Evolutionary conservation across 2,113 vertebrate genomes (phyloP).

Genomic region (Tachuris rubrigastra): DNA sequence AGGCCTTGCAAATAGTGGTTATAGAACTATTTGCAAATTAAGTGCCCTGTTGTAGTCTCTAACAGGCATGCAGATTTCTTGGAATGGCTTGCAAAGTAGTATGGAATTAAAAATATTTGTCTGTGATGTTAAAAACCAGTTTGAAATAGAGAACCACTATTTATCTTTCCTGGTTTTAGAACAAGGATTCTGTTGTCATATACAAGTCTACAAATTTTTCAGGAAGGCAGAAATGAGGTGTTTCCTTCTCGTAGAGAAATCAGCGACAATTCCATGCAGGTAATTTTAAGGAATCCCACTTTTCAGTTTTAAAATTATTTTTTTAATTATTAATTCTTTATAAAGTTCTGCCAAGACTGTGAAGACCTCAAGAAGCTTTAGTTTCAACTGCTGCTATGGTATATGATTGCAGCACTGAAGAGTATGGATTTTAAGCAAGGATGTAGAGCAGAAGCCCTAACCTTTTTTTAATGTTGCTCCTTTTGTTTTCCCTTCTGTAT

Average conservation of each 20-base stretch:
- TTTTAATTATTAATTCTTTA: background rate
- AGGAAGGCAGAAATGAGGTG: background rate
- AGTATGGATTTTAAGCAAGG: background rate
- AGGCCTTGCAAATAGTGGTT: background rate
- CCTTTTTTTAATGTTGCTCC: accelerated
- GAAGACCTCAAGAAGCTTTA: background rate
- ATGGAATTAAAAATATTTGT: background rate
- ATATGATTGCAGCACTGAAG: background rate
- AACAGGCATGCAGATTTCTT: background rate
- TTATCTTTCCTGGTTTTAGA: background rate
- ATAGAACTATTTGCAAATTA: background rate
- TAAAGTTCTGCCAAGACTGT: background rate
- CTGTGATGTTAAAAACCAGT: background rate
- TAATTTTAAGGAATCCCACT: background rate
- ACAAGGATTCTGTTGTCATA: background rate
- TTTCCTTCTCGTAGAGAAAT: background rate
- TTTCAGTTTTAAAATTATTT: background rate
- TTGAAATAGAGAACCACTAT: background rate
- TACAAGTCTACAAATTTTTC: background rate
- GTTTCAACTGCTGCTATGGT: accelerated
- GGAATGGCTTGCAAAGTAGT: background rate
- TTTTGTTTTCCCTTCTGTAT: background rate
- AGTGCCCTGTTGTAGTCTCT: background rate
- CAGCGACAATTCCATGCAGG: background rate
- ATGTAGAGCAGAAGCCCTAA: background rate